These are phyloP conservation scores for Atrichornis clamosus DNA, from an alignment of 2,113 vertebrate species.

Conservation along the genomic window DNA sequence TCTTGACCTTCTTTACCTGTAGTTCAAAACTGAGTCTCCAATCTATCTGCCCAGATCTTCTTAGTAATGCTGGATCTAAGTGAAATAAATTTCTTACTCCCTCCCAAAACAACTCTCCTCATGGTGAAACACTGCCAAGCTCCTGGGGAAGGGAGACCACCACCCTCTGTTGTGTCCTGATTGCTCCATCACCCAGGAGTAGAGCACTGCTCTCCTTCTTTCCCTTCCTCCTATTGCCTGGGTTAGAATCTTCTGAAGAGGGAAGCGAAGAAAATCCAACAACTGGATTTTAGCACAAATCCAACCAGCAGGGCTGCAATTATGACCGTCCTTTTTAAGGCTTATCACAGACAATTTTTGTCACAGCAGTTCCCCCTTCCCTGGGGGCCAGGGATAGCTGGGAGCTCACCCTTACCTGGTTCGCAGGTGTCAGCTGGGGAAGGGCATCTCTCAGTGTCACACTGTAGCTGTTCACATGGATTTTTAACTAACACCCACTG, in stretches of 20 bases:
- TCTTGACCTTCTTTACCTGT: not conserved
- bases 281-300: not conserved
- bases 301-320: not conserved
- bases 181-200: not conserved
- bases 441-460: not conserved
- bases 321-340: not conserved
- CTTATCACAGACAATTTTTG: not conserved
- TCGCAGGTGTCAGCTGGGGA: not conserved
- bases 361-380: not conserved
- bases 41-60: not conserved
- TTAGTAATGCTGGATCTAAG: not conserved
- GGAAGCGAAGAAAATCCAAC: fast-evolving
- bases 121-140: not conserved
- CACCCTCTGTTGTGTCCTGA: not conserved
- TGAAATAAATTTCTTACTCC: not conserved
- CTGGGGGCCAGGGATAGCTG: not conserved
- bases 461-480: not conserved
- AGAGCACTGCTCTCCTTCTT: not conserved
- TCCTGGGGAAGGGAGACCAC: not conserved
- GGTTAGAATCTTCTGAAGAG: not conserved
- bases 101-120: not conserved
- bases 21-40: not conserved
- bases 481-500: not conserved
- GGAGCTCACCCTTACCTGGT: not conserved
- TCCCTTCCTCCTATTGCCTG: not conserved